Base-by-base conservation (phyloP, 2,113 vertebrate species). In the Salminus brasiliensis region DNA sequence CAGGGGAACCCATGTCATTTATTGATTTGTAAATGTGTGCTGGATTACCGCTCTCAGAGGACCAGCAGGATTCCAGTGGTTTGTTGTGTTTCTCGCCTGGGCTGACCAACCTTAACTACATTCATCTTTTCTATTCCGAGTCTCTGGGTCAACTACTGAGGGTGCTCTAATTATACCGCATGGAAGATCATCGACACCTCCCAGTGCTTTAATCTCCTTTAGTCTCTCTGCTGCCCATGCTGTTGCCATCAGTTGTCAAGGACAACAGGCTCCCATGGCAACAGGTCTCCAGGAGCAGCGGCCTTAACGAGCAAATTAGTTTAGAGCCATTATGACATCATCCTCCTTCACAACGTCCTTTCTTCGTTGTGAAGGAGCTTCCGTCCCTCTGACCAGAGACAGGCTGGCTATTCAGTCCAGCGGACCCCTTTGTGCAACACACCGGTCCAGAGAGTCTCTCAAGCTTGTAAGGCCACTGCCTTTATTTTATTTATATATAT, bases 231-330 rank as follows among this genome's bases (percentile, higher is more conserved):
- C 15, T 16, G 30, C 34, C 15, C 16, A 32, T 13, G 23, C 52
- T 60, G 79, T 68, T 65, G 73, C 41, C 15, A 55, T 63, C 23
- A 39, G 83, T 82, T 66, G 84, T 80, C 84, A 88, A 87, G 86
- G 85, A 84, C 80, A 84, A 72, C 84, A 74, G 0, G 7, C 79
- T 79, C 1, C 68, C 60, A 71, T 82, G 83, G 87, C 79, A 87
- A 81, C 79, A 79, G 52, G 45, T 86, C 82, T 84, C 59, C 36
- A 83, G 77, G 27, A 78, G 81, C 41, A 30, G 36, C 68, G 72
- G 36, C 86, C 66, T 76, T 77, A 79, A 65, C 32, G 63, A 78
- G 36, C 63, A 82, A 85, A 84, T 84, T 72, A 80, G 79, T 16
- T 74, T 77, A 49, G 63, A 66, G 70, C 4, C 15, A n/a, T 70